phyloP scores from a whole-genome alignment of 1,140 invertebrate genomes.

The Drosophila sucinea region DNA sequence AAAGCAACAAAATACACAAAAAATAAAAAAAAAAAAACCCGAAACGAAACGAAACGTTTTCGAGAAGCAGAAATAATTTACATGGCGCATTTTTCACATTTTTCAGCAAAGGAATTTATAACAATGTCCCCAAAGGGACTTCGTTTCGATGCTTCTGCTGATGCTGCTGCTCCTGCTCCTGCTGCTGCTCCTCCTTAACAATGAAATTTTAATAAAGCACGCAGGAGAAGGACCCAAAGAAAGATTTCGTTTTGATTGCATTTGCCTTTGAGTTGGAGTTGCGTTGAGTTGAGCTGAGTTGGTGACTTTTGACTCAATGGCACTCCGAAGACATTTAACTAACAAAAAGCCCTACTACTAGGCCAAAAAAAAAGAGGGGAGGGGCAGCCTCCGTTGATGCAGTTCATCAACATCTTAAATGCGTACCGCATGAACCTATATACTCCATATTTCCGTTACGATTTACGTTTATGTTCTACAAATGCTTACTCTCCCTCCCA shows the following conservation, averaged over 20 bases:
- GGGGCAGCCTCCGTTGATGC: constrained; percentile 23
- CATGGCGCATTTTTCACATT: constrained; percentile 79
- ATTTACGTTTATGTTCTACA: constrained; percentile 4
- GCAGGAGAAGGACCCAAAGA: constrained; percentile 24
- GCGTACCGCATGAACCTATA: not conserved
- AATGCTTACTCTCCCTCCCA: not conserved
- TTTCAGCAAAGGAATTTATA: constrained; percentile 73
- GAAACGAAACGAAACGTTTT: constrained; percentile 27
- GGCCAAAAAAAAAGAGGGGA: too few species aligned
- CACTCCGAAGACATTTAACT: constrained; percentile 65
- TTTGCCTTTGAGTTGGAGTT: constrained; percentile 28
- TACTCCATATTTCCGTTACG: constrained; percentile 4
- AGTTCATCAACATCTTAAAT: constrained; percentile 9
- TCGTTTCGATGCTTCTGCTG: not conserved
- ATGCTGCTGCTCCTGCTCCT: not conserved
- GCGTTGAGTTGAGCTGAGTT: constrained; percentile 6
- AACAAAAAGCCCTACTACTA: constrained; percentile 16
- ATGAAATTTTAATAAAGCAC: constrained; percentile 78
- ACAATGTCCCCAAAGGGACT: constrained; percentile 75
- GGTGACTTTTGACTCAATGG: constrained; percentile 27
- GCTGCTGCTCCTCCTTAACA: constrained; percentile 25
- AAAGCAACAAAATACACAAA: constrained; percentile 33
- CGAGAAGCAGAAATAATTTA: constrained; percentile 73
- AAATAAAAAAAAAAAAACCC: not conserved
- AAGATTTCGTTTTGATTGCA: constrained; percentile 28